These are phyloP conservation scores for Pentalonia nigronervosa DNA, from an alignment of 1,140 invertebrate genomes.

Conservation along the genomic window DNA sequence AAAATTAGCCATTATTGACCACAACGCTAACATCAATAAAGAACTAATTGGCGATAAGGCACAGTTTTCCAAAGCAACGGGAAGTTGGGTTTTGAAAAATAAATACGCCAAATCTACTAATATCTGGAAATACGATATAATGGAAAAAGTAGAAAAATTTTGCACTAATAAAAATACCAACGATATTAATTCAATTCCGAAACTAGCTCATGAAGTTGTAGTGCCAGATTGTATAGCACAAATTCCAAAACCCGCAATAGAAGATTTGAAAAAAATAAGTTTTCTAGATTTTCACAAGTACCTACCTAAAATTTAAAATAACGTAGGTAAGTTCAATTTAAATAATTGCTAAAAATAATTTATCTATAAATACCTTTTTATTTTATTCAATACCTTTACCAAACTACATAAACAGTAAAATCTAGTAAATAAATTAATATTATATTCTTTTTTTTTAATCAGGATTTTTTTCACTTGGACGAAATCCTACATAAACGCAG, in stretches of 20 bases:
- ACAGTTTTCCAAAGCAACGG: neutral
- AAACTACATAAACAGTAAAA: neutral
- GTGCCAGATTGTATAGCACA: neutral
- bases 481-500: neutral
- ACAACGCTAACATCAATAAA: neutral
- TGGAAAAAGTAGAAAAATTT: neutral
- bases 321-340: neutral
- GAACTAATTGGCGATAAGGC: neutral
- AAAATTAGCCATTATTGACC: neutral
- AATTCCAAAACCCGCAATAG: neutral
- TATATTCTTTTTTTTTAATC: neutral
- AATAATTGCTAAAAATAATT: neutral
- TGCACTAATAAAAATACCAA: conserved; percentile 5
- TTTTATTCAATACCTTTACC: neutral
- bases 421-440: neutral
- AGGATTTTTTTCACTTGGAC: neutral
- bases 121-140: neutral
- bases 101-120: neutral
- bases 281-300: neutral
- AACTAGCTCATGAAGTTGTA: neutral
- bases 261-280: conserved; percentile 3
- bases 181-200: neutral
- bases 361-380: neutral
- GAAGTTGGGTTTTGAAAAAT: neutral
- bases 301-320: neutral